Percentiles rank a stretch among this genome's conserved stretches.
Conservation (phyloP, 2,797 vertebrate species). For the Anguilla pacifica region DNA sequence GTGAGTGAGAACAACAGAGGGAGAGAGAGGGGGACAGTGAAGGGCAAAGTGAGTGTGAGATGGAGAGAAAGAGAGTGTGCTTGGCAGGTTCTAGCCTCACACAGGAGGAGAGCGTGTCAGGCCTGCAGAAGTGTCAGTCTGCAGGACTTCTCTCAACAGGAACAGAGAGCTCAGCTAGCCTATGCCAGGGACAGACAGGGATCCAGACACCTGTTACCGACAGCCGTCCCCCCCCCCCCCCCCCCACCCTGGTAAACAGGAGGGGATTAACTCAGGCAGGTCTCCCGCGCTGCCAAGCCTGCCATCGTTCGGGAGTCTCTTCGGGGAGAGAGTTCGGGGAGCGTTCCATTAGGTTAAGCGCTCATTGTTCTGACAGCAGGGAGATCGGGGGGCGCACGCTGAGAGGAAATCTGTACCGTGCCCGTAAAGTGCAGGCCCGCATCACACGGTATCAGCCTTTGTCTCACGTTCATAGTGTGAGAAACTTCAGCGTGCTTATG, state of each 20-base stretch:
- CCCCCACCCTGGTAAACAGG: background rate
- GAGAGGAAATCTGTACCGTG: background rate
- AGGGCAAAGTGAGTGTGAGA: background rate
- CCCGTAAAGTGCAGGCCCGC: background rate
- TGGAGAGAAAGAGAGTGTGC: background rate
- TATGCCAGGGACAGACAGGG: conserved; percentile 18
- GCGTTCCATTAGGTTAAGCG: background rate
- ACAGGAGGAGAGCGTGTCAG: conserved; percentile 6
- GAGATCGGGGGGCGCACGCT: background rate
- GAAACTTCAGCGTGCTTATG: background rate
- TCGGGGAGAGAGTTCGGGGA: background rate
- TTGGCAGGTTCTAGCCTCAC: background rate
- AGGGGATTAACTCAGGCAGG: conserved; percentile 16
- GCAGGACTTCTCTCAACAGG: conserved; percentile 6
- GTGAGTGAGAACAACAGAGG: background rate
- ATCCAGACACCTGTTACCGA: conserved; percentile 27
- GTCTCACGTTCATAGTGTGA: background rate
- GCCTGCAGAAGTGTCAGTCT: background rate
- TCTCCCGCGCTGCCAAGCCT: background rate
- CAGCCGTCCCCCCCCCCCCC: conserved; percentile 12
- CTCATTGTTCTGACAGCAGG: background rate
- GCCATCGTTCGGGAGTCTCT: background rate
- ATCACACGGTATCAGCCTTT: too few relatives aligned
- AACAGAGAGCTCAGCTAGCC: conserved; percentile 5
- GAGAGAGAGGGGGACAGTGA: background rate